Percentiles rank a stretch among this genome's conserved stretches.
These are phyloP conservation scores for Laothoe populi DNA, from an alignment of 2,888 invertebrate genomes.

Conservation along the genomic window DNA sequence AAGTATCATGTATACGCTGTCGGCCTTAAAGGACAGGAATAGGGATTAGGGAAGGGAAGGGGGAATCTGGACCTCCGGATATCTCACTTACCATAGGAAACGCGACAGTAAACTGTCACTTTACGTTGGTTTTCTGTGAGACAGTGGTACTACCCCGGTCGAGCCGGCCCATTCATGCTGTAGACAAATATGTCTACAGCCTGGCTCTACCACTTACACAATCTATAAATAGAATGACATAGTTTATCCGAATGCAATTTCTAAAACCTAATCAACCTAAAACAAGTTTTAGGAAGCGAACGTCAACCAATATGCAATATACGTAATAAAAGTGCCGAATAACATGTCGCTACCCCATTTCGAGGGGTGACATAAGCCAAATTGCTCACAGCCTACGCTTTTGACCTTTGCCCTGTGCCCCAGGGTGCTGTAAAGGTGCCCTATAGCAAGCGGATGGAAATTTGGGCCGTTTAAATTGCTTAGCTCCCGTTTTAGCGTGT, in stretches of 20 bases:
- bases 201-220: too few relatives aligned
- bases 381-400: slow-evolving; percentile 6
- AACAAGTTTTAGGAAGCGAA: slow-evolving; percentile 12
- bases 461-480: slow-evolving; percentile 7
- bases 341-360: slow-evolving; percentile 20
- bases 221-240: too few relatives aligned
- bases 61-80: too few relatives aligned
- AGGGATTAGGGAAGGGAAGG: too few relatives aligned
- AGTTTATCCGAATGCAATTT: neutral
- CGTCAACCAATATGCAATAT: slow-evolving; percentile 20
- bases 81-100: too few relatives aligned
- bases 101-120: too few relatives aligned
- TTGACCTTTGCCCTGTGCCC: slow-evolving; percentile 8
- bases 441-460: neutral
- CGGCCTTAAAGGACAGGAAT: too few relatives aligned
- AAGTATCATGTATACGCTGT: too few relatives aligned
- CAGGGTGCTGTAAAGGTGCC: slow-evolving; percentile 1
- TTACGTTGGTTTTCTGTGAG: too few relatives aligned
- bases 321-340: slow-evolving; percentile 10
- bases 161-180: too few relatives aligned
- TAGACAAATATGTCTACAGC: neutral
- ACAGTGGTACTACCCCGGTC: too few relatives aligned
- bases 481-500: slow-evolving; percentile 2
- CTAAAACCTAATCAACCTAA: slow-evolving; percentile 18
- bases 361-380: slow-evolving; percentile 16